Conservation (phyloP, 1,140 invertebrate genomes). For the Diabrotica undecimpunctata region DNA sequence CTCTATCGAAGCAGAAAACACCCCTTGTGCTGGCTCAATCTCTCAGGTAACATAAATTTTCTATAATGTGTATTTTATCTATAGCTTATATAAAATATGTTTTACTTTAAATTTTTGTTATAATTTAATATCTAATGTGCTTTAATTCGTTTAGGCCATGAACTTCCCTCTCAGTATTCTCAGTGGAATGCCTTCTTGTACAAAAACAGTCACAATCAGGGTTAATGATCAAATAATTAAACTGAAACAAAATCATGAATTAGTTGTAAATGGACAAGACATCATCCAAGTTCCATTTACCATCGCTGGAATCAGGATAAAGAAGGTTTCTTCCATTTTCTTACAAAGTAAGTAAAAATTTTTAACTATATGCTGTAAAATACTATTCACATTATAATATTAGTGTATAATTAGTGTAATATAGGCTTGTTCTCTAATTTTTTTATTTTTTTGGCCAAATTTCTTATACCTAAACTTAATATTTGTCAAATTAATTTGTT, state of each 20-base stretch:
- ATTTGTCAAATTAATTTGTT: too few species aligned
- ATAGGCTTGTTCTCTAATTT: too few species aligned
- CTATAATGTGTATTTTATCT: background rate
- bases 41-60: constrained; percentile 55
- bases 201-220: constrained; percentile 70
- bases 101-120: too few species aligned
- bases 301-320: constrained; percentile 56
- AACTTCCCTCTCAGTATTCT: constrained; percentile 54
- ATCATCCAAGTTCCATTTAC: constrained; percentile 63
- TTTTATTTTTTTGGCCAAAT: too few species aligned
- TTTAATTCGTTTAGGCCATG: constrained; percentile 51
- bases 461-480: too few species aligned
- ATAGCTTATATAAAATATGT: background rate
- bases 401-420: too few species aligned
- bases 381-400: background rate
- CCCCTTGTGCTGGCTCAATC: constrained; percentile 72
- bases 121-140: background rate
- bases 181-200: constrained; percentile 69
- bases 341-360: constrained; percentile 52
- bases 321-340: constrained; percentile 73
- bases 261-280: constrained; percentile 68
- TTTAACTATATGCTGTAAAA: background rate
- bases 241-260: constrained; percentile 67
- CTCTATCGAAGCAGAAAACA: constrained; percentile 76
- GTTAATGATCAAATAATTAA: constrained; percentile 54